Evolutionary conservation across 2,888 invertebrate genomes (phyloP).

Genomic region (Drosophila mayaguana): DNA sequence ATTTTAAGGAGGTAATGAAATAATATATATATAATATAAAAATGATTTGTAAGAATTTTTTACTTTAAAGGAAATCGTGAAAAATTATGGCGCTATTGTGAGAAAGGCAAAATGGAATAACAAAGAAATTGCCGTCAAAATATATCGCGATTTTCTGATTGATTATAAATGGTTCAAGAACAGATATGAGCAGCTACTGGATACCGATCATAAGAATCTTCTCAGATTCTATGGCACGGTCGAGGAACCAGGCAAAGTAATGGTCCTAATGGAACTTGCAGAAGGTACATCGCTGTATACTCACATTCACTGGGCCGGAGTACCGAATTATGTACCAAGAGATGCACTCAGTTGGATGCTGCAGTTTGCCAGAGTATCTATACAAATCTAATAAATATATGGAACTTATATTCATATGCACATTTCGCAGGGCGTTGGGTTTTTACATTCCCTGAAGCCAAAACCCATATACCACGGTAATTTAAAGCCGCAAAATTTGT

Average conservation of each 20-base stretch:
- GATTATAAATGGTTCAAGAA: not conserved
- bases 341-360: slow-evolving; percentile 24
- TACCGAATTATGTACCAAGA: not conserved
- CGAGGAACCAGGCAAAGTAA: not conserved
- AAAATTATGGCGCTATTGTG: not conserved
- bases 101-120: not conserved
- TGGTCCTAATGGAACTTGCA: slow-evolving; percentile 19
- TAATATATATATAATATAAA: not conserved
- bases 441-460: slow-evolving; percentile 12
- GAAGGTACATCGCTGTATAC: slow-evolving; percentile 11
- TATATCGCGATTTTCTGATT: not conserved
- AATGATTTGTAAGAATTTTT: not conserved
- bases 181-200: not conserved
- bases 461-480: slow-evolving; percentile 14
- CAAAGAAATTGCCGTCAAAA: not conserved
- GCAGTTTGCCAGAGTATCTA: slow-evolving; percentile 14
- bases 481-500: slow-evolving; percentile 19
- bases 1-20: slow-evolving; percentile 1
- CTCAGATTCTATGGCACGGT: slow-evolving; percentile 4
- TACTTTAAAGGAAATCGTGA: slow-evolving; percentile 1
- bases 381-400: not conserved
- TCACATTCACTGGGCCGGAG: slow-evolving; percentile 3
- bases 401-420: no score
- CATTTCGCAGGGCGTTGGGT: slow-evolving; percentile 14
- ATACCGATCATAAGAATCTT: slow-evolving; percentile 17